phyloP scores from a whole-genome alignment of 2,113 vertebrate genomes.

The Lasiurus borealis region DNA sequence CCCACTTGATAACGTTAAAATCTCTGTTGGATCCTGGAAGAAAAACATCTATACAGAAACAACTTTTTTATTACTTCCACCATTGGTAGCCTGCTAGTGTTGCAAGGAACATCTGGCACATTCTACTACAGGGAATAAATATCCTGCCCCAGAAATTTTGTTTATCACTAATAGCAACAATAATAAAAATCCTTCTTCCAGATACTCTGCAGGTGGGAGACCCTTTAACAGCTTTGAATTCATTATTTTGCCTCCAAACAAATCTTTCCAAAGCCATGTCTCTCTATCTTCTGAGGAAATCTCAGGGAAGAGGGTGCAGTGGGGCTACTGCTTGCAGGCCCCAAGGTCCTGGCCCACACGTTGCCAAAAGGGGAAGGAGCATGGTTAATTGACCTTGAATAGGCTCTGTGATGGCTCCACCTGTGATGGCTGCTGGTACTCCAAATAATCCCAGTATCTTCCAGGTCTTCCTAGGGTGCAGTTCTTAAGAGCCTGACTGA shows the following conservation, averaged over 20 bases:
- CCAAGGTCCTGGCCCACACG: neutral
- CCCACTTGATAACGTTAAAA: neutral
- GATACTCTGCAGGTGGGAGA: neutral
- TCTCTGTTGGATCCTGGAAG: neutral
- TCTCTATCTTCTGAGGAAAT: neutral
- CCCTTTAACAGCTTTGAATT: neutral
- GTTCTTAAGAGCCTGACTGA: conserved; percentile 59
- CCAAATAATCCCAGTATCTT: neutral
- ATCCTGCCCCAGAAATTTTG: neutral
- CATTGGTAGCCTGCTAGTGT: neutral
- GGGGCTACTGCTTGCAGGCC: neutral
- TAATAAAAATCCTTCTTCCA: conserved; percentile 17
- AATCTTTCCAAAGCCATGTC: neutral
- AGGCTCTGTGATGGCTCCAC: neutral
- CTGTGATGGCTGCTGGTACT: neutral
- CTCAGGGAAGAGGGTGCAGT: neutral
- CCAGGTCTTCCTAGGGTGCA: neutral
- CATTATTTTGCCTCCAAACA: neutral
- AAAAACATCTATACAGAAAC: neutral
- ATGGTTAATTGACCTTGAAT: neutral
- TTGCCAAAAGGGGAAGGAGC: neutral
- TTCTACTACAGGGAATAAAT: conserved; percentile 20
- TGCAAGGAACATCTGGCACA: neutral
- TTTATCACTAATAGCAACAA: neutral
- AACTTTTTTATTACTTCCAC: neutral